These are phyloP conservation scores for crab-eating macaque (Macaca fascicularis) DNA, from an alignment of 2,113 vertebrate species.

Conservation along the genomic window DNA sequence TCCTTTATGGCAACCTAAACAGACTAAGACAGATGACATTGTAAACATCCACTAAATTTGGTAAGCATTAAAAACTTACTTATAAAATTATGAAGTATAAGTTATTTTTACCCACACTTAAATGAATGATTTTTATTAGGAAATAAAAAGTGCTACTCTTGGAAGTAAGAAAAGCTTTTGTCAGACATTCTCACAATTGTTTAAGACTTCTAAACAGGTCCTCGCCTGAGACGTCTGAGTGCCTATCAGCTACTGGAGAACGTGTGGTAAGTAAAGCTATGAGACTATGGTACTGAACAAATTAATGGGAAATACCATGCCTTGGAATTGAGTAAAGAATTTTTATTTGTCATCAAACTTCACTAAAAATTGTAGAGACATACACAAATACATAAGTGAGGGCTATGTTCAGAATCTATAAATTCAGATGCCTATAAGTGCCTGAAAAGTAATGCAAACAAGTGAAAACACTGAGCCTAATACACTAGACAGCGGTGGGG, in stretches of 20 bases:
- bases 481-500: neutral
- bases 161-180: neutral
- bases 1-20: too few relatives aligned
- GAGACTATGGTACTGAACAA: neutral
- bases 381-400: neutral
- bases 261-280: neutral
- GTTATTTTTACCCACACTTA: neutral
- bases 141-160: neutral
- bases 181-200: neutral
- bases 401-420: neutral
- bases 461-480: neutral
- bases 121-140: neutral
- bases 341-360: constrained; percentile 19
- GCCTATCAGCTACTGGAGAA: neutral
- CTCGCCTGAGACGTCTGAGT: neutral
- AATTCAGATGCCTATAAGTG: neutral
- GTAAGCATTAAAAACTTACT: neutral
- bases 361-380: neutral
- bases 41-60: neutral
- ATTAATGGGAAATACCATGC: neutral
- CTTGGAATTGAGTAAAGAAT: neutral
- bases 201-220: neutral
- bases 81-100: neutral
- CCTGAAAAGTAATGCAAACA: neutral
- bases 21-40: neutral